Evolutionary conservation across 2,888 invertebrate species (phyloP), one percentile per base, ranked within the genome.

Genomic region (Drosophila lacicola): DNA sequence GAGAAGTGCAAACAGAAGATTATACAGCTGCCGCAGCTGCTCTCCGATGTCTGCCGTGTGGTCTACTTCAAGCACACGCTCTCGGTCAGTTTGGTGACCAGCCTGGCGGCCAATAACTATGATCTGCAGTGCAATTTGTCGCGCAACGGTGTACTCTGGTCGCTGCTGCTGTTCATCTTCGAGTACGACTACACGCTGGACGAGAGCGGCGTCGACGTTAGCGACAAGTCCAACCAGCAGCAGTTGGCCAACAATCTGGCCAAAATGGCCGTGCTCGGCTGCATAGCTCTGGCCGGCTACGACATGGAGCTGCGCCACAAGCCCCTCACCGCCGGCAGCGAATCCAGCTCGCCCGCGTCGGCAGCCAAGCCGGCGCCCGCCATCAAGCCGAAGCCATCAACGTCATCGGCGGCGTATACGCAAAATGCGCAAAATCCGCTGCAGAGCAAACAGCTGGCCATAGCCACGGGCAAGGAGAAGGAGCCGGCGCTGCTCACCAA

Each of bases 121-220:
- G 92, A 92, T 57, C 94, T 99, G 29, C 98, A 99, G 92, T 94
- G 96, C 91, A 96, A 96, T 90, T 92, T 98, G 34, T 94, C 97
- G 11, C 95, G 96, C 72, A 95, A 96, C 1, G 99, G 99, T 9
- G 97, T 96, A 0, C 91, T 99, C 4, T 99, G 98, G 96, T 98
- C 98, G 87, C 93, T 99, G 55, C 92, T 99, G 41, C 94, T 97
- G 0, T 96, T 97, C 82, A 95, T 97, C 92, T 97, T 99, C 92
- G 96, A 96, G 70, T 99, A 98, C 92, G 99, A 99, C 93, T 99
- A 96, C 93, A 99, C 99, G 4, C 93, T 99, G 80, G 97, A 98
- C 64, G 99, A 99, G 93, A 97, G 98, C 54, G 99, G 99, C 0
- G 97, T 99, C 0, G 96, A 97, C 81, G 95, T 96, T 25, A 95